These are phyloP conservation scores for Nomada goodeniana DNA, from an alignment of 2,888 invertebrate species.

Conservation along the genomic window DNA sequence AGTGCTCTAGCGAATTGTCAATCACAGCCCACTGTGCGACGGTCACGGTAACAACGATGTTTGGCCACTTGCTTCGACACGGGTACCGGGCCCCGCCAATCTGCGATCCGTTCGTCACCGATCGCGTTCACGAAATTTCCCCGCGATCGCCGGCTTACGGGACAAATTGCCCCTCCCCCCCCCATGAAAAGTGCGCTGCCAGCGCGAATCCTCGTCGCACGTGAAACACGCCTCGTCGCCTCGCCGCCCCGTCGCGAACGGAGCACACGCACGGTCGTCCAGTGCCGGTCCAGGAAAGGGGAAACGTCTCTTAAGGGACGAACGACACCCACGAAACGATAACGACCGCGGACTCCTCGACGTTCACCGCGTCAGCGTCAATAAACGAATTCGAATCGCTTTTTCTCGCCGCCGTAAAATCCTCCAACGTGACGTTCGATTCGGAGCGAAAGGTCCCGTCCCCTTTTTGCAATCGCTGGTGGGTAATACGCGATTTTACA, in stretches of 20 bases:
- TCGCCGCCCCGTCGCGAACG: neutral
- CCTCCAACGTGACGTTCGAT: neutral
- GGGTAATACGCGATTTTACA: constrained; percentile 21
- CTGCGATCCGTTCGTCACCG: neutral
- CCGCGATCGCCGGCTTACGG: constrained; percentile 9
- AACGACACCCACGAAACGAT: constrained; percentile 42
- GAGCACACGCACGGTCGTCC: neutral
- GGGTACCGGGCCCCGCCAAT: neutral
- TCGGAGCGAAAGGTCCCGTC: neutral
- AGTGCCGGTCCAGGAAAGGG: constrained; percentile 28
- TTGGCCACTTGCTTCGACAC: neutral
- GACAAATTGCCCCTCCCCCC: constrained; percentile 18
- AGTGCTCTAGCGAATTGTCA: no score
- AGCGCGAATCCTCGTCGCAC: constrained; percentile 14
- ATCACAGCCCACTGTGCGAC: no score
- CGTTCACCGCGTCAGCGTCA: constrained; percentile 36
- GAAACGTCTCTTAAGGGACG: constrained; percentile 45
- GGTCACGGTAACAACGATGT: neutral
- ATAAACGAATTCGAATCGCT: constrained; percentile 17
- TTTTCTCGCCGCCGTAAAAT: constrained; percentile 24
- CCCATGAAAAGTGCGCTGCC: constrained; percentile 28
- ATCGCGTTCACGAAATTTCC: neutral
- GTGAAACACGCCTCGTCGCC: neutral
- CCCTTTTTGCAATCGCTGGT: constrained; percentile 24
- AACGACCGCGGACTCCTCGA: constrained; percentile 30